Conservation (phyloP, 1,140 invertebrate species). For the Cyphomyrmex costatus region DNA sequence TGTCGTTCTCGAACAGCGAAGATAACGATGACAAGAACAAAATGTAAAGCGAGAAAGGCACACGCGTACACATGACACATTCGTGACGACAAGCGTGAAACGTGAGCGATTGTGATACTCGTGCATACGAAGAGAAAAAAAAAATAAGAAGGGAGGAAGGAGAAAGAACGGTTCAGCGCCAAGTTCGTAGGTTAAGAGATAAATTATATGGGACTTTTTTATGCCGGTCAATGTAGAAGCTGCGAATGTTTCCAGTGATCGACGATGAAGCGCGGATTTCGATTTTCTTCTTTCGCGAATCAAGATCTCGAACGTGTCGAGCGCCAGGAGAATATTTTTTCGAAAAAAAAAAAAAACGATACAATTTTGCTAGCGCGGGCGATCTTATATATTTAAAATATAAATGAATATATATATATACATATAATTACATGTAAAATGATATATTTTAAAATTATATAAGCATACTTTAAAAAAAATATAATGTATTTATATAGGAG, state of each 20-base stretch:
- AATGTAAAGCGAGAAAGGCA: slow-evolving; percentile 41
- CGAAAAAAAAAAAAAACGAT: neutral
- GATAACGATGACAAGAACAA: neutral
- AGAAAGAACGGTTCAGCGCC: slow-evolving; percentile 34
- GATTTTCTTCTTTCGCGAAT: slow-evolving; percentile 35
- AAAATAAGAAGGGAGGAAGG: neutral
- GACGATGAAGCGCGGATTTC: slow-evolving; percentile 54
- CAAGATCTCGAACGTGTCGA: slow-evolving; percentile 39
- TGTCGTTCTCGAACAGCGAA: neutral
- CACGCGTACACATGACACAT: slow-evolving; percentile 43
- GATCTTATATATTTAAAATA: slow-evolving; percentile 30
- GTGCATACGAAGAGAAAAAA: slow-evolving; percentile 56
- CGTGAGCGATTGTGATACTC: slow-evolving; percentile 74
- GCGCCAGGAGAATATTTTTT: slow-evolving; percentile 26
- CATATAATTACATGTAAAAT: slow-evolving; percentile 10
- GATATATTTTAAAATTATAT: slow-evolving; percentile 23
- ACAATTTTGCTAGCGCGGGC: neutral
- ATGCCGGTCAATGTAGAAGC: slow-evolving; percentile 64
- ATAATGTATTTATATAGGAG: slow-evolving; percentile 21
- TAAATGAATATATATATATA: slow-evolving; percentile 1
- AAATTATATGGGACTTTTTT: slow-evolving; percentile 76
- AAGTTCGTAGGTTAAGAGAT: slow-evolving; percentile 70
- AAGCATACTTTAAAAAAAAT: neutral
- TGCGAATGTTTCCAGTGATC: slow-evolving; percentile 64
- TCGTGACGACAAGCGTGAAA: slow-evolving; percentile 65